Percentiles rank a stretch among this genome's conserved stretches.
Conservation (phyloP, 2,113 vertebrate species). For the Syngnathoides biaculeatus region DNA sequence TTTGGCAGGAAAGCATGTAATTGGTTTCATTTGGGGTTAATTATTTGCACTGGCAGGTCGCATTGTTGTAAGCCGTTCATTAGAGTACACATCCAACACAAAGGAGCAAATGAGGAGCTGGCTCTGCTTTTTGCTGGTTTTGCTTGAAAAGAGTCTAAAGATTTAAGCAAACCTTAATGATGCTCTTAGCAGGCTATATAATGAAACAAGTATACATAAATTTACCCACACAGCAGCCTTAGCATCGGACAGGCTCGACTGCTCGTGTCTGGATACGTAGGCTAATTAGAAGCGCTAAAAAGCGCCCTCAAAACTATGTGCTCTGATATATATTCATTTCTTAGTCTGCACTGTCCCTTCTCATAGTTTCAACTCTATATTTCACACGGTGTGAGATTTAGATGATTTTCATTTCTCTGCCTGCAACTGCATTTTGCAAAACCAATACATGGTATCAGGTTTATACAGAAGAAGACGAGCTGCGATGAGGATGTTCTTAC, state of each 20-base stretch:
- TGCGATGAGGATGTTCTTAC: conserved; percentile 66
- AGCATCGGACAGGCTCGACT: conserved; percentile 61
- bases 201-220: conserved; percentile 78
- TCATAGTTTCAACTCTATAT: conserved; percentile 49
- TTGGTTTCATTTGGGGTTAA: conserved; percentile 79
- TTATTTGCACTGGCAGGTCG: conserved; percentile 78
- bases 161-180: conserved; percentile 69
- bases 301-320: conserved; percentile 41
- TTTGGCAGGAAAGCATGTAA: conserved; percentile 72
- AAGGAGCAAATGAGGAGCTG: conserved; percentile 71
- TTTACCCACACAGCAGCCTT: conserved; percentile 68
- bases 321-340: neutral
- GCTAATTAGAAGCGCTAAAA: conserved; percentile 69
- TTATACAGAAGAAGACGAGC: conserved; percentile 65
- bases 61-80: conserved; percentile 78
- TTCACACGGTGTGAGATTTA: conserved; percentile 57
- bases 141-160: conserved; percentile 59
- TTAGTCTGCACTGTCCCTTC: conserved; percentile 38
- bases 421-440: conserved; percentile 41
- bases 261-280: conserved; percentile 61
- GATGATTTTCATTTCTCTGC: conserved; percentile 53
- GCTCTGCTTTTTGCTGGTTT: conserved; percentile 61
- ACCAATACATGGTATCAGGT: conserved; percentile 59
- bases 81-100: conserved; percentile 76
- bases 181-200: conserved; percentile 73